These are phyloP conservation scores for Drosophila nigromelanica DNA, from an alignment of 1,140 invertebrate genomes.

Conservation along the genomic window DNA sequence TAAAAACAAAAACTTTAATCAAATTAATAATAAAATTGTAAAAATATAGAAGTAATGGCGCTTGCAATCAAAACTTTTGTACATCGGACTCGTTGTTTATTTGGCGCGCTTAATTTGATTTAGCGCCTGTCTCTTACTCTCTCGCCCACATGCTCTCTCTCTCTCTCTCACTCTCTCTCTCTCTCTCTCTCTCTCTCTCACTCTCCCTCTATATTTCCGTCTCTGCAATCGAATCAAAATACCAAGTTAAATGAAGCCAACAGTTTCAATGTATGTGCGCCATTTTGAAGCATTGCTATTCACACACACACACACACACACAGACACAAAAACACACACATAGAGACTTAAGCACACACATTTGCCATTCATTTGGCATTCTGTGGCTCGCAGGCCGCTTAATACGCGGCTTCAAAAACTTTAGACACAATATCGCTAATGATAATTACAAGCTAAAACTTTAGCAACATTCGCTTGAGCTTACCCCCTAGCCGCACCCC, in stretches of 20 bases:
- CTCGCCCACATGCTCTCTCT: not conserved
- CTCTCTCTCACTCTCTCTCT: not conserved
- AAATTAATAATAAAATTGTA: constrained; percentile 22
- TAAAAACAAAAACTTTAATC: constrained; percentile 3
- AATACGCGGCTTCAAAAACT: constrained; percentile 70
- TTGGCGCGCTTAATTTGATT: constrained; percentile 51
- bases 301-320: constrained; percentile 3
- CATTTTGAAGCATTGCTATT: constrained; percentile 39
- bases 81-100: constrained; percentile 20
- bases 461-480: constrained; percentile 59
- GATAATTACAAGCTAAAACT: constrained; percentile 82
- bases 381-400: constrained; percentile 52
- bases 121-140: constrained; percentile 13
- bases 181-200: not conserved
- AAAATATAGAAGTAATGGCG: constrained; percentile 32
- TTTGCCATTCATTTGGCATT: constrained; percentile 41
- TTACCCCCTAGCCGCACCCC: constrained; percentile 9
- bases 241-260: constrained; percentile 55
- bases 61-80: constrained; percentile 45
- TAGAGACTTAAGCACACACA: not conserved
- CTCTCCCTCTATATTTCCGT: not conserved
- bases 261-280: constrained; percentile 37
- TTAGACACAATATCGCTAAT: constrained; percentile 82
- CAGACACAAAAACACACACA: not conserved
- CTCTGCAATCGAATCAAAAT: constrained; percentile 54